Conservation (phyloP, 2,113 vertebrate species). For the Catharus minimus region DNA sequence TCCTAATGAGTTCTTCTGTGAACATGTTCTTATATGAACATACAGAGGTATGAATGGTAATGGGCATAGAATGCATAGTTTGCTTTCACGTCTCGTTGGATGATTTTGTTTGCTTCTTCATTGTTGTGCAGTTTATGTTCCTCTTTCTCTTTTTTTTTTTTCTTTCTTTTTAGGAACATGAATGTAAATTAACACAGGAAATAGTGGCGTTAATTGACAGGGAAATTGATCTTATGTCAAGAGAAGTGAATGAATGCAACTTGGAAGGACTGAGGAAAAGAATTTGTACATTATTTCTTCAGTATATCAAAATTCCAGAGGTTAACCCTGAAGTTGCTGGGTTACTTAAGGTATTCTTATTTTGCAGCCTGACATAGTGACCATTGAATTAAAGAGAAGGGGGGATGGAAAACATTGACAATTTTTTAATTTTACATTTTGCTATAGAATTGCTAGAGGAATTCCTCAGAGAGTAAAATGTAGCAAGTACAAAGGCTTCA, state of each 20-base stretch:
- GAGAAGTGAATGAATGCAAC: constrained; percentile 77
- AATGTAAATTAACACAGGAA: constrained; percentile 85
- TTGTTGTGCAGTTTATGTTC: neutral
- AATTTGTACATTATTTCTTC: constrained; percentile 90
- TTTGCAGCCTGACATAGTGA: neutral
- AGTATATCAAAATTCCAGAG: constrained; percentile 88
- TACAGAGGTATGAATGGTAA: neutral
- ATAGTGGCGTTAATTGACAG: constrained; percentile 88
- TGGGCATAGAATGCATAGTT: neutral
- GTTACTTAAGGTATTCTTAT: constrained; percentile 81
- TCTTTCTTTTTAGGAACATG: constrained; percentile 78
- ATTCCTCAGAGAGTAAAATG: neutral
- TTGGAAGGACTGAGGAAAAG: constrained; percentile 90
- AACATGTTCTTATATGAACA: neutral
- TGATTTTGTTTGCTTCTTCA: neutral
- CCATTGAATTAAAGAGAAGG: neutral
- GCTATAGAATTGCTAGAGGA: neutral
- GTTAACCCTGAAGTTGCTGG: constrained; percentile 87
- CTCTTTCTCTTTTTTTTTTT: neutral
- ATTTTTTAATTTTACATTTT: neutral
- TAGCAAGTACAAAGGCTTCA: neutral
- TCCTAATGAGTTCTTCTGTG: neutral
- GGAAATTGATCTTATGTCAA: constrained; percentile 86
- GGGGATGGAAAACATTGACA: neutral
- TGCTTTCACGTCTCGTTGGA: neutral